These are phyloP conservation scores for Cheilosia impressa DNA, from an alignment of 2,888 invertebrate genomes.

Conservation along the genomic window DNA sequence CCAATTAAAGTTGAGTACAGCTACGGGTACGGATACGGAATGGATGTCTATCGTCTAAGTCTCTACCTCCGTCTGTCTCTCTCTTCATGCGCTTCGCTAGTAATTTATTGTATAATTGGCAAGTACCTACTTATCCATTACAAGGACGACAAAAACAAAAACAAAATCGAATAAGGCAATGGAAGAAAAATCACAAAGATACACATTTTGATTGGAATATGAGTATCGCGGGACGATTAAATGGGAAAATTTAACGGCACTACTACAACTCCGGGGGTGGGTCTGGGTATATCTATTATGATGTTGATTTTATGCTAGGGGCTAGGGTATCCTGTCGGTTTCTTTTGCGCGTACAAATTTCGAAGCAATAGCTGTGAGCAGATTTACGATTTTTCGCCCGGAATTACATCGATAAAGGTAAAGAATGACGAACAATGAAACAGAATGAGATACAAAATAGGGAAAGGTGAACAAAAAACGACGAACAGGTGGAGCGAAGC, in stretches of 20 bases:
- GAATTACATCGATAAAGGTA: conserved; percentile 57
- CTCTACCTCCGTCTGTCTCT: conserved; percentile 16
- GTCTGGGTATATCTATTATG: conserved; percentile 26
- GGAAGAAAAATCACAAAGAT: conserved; percentile 31
- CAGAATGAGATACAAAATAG: conserved; percentile 55
- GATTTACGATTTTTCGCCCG: conserved; percentile 54
- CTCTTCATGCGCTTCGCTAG: conserved; percentile 31
- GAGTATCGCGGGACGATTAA: conserved; percentile 62
- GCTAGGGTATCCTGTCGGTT: neutral
- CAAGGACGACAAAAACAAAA: neutral
- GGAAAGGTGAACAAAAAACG: conserved; percentile 4
- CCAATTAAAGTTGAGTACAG: conserved; percentile 60
- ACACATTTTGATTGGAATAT: conserved; percentile 70
- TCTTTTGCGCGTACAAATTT: conserved; percentile 15
- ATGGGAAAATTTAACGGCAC: conserved; percentile 66
- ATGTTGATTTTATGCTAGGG: conserved; percentile 34
- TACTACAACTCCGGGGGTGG: conserved; percentile 18
- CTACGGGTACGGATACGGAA: neutral
- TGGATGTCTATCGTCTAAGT: conserved; percentile 26
- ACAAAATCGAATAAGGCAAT: conserved; percentile 1
- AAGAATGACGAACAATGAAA: conserved; percentile 53
- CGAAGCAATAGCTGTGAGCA: conserved; percentile 42
- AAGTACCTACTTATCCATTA: neutral
- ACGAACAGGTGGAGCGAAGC: conserved; percentile 20
- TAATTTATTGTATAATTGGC: conserved; percentile 48